Percentiles rank a stretch among this genome's conserved stretches.
phyloP scores from a whole-genome alignment of 2,888 invertebrate genomes.

The Parnassius smintheus region DNA sequence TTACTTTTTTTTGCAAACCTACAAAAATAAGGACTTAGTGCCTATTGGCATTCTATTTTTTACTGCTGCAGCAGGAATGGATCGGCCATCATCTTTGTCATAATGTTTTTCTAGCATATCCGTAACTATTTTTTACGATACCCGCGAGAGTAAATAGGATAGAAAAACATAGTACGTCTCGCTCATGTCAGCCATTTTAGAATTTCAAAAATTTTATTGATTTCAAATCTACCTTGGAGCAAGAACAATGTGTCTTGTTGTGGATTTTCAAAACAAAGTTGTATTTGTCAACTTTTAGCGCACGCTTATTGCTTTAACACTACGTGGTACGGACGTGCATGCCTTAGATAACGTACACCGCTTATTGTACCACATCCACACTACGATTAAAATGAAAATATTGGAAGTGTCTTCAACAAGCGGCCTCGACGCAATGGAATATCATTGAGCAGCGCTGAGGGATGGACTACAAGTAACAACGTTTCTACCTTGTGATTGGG shows the following conservation, averaged over 20 bases:
- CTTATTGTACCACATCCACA: background rate
- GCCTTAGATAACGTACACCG: slow-evolving; percentile 1
- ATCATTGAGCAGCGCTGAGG: too few species aligned
- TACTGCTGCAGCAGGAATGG: too few species aligned
- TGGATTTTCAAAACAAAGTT: slow-evolving; percentile 17
- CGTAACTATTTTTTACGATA: too few species aligned
- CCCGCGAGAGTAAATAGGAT: too few species aligned
- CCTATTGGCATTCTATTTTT: too few species aligned
- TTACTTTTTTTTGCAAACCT: too few species aligned
- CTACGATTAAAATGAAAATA: background rate
- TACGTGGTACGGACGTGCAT: slow-evolving; percentile 1
- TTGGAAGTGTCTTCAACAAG: background rate
- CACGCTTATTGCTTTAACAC: slow-evolving; percentile 8
- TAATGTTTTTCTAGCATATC: too few species aligned
- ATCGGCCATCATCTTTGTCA: too few species aligned
- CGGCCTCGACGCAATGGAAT: too few species aligned
- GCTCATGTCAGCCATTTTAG: slow-evolving; percentile 2
- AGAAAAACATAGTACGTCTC: background rate
- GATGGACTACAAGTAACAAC: too few species aligned
- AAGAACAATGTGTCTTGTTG: slow-evolving; percentile 17
- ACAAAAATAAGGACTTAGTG: too few species aligned
- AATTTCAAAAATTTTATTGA: slow-evolving; percentile 20
- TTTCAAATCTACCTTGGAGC: slow-evolving; percentile 12
- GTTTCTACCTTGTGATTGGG: too few species aligned
- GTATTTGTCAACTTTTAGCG: slow-evolving; percentile 20